Percentiles rank a stretch among this genome's conserved stretches.
Conservation (phyloP, 2,888 invertebrate genomes). For the Zaprionus bogoriensis region DNA sequence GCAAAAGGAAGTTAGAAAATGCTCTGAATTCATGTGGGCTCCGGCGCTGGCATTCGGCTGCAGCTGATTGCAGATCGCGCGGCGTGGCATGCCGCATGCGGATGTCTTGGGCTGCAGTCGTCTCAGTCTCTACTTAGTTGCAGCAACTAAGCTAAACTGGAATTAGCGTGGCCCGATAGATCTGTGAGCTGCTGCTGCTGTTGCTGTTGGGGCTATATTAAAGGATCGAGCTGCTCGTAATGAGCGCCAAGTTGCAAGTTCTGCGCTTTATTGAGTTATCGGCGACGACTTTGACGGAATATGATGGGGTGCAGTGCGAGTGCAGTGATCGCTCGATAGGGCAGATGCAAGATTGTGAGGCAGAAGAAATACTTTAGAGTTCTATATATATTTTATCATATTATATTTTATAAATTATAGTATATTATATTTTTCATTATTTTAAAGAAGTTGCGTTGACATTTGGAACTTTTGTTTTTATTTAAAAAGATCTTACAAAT, state of each 20-base stretch:
- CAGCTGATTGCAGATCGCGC: constrained; percentile 50
- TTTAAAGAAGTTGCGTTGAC: too few species aligned
- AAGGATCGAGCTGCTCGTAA: neutral
- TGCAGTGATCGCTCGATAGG: too few species aligned
- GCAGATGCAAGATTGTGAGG: too few species aligned
- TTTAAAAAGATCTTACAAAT: too few species aligned
- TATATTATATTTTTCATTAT: too few species aligned
- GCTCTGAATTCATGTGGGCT: constrained; percentile 70
- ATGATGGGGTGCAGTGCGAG: too few species aligned
- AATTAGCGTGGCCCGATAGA: neutral
- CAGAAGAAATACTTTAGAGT: too few species aligned
- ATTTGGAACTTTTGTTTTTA: too few species aligned
- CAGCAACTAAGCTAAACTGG: constrained; percentile 9
- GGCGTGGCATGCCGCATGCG: constrained; percentile 18
- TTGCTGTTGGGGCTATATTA: too few species aligned
- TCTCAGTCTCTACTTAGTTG: constrained; percentile 20
- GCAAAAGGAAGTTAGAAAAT: constrained; percentile 75
- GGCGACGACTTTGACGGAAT: neutral
- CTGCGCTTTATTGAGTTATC: neutral
- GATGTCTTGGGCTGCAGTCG: constrained; percentile 10
- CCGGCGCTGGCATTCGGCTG: constrained; percentile 53
- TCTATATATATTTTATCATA: neutral
- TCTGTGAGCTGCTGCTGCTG: too few species aligned
- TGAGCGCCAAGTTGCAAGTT: neutral
- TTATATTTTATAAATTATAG: too few species aligned